phyloP scores from a whole-genome alignment of 2,797 vertebrate species.

The Argya squamiceps region DNA sequence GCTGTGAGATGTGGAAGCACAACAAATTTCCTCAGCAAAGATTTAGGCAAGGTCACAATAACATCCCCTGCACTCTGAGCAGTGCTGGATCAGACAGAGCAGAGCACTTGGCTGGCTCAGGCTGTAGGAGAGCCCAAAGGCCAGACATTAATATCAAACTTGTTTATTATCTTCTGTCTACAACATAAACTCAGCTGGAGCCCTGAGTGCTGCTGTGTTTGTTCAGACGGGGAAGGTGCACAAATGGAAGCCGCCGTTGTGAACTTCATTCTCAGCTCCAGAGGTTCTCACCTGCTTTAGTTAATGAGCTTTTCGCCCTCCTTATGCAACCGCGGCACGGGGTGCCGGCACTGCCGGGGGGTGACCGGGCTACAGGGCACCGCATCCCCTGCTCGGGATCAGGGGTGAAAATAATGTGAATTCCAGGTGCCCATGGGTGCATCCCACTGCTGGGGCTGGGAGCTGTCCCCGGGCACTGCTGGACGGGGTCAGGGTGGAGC shows the following conservation, averaged over 20 bases:
- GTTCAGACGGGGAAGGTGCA: not conserved
- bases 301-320: not conserved
- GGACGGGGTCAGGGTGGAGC: rapidly evolving
- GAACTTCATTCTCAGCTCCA: not conserved
- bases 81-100: not conserved
- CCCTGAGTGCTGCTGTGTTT: not conserved
- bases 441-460: not conserved
- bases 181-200: not conserved
- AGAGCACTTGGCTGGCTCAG: not conserved
- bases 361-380: not conserved
- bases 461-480: not conserved
- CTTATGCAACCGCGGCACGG: not conserved
- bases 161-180: not conserved
- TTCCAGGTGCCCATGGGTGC: rapidly evolving
- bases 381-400: rapidly evolving
- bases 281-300: not conserved
- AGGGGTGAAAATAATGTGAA: rapidly evolving
- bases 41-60: conserved; percentile 34
- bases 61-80: not conserved
- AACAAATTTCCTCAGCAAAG: conserved; percentile 16
- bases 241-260: not conserved
- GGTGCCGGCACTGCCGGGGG: not conserved
- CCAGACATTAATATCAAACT: not conserved
- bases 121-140: not conserved
- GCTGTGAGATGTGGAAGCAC: not conserved